Percentiles rank a stretch among this genome's conserved stretches.
phyloP scores from a whole-genome alignment of 2,113 vertebrate species.

The Fulica atra region DNA sequence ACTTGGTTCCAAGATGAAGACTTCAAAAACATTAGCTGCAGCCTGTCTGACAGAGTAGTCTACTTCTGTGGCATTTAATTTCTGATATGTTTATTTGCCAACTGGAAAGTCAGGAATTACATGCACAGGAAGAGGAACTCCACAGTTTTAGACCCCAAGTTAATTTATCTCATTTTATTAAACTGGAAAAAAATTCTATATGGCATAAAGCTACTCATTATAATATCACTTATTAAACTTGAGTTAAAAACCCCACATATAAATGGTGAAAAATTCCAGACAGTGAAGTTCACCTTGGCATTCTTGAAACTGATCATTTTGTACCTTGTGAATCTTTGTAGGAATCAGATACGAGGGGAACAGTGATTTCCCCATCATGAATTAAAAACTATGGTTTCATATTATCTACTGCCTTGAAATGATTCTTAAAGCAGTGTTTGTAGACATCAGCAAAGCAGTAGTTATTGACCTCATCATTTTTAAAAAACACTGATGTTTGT shows the following conservation, averaged over 20 bases:
- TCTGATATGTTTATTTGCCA: not conserved
- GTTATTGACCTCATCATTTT: not conserved
- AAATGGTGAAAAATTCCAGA: not conserved
- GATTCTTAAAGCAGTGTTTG: not conserved
- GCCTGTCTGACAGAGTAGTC: not conserved
- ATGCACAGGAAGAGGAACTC: not conserved
- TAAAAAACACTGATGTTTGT: not conserved
- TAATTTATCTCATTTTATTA: not conserved
- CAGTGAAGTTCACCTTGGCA: not conserved
- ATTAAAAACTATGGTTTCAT: not conserved
- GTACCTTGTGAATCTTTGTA: not conserved
- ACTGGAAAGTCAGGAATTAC: not conserved
- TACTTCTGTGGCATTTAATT: not conserved
- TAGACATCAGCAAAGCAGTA: not conserved
- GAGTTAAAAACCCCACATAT: not conserved
- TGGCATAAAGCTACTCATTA: not conserved
- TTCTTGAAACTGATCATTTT: not conserved
- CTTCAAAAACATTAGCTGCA: not conserved
- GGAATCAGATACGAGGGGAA: not conserved
- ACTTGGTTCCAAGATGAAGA: not conserved
- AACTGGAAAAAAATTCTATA: not conserved
- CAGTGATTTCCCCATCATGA: not conserved
- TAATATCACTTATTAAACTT: not conserved
- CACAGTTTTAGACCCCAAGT: not conserved
- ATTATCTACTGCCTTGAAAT: not conserved